Base-by-base conservation (phyloP, 2,797 vertebrate genomes). In the Vultur gryphus region DNA sequence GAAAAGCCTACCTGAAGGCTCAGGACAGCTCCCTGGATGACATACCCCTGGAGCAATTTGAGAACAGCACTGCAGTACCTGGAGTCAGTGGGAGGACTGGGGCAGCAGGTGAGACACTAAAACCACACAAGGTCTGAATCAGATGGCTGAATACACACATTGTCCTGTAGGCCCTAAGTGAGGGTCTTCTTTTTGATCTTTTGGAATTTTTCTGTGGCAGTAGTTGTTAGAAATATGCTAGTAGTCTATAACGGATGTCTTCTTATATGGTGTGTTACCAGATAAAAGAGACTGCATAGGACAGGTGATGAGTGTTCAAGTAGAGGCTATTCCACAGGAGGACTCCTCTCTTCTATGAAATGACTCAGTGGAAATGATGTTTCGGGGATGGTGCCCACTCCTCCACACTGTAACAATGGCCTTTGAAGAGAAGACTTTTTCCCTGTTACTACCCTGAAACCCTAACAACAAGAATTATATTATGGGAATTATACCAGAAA, bases 1-100 rank as follows among this genome's bases (percentile, higher is more conserved):
- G 99, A 65, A 99, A 99, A 66, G 98, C 99, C 51, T 99, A 99
- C 97, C 87, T 99, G 97, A 99, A 99, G 96, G 97, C 98, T 91
- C 98, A 97, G 6, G 98, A 98, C 87, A 96, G 90, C 82, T 98
- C 95, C 69, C 88, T 97, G 94, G 98, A 99, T 75, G 97, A 96
- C 5, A 89, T 95, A 9, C 96, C 97, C 6, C 89, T 98, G 69
- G 99, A 99, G 92, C 98, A 99, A 92, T 99, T 98, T 91, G 98
- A 99, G 96, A 99, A 99, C 90, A 98, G 97, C 95, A 98, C 98
- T 7, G 44, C 67, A 7, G 98, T 98, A 17, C 96, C 97, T 54
- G 98, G 99, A 92, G 94, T 97, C 97, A 98, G 94, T 15, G 99
- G 99, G 28, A 98, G 82, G 93, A 98, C 98, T 14, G 98, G 98